Base-by-base conservation (phyloP, 2,113 vertebrate genomes). In the Salminus brasiliensis region DNA sequence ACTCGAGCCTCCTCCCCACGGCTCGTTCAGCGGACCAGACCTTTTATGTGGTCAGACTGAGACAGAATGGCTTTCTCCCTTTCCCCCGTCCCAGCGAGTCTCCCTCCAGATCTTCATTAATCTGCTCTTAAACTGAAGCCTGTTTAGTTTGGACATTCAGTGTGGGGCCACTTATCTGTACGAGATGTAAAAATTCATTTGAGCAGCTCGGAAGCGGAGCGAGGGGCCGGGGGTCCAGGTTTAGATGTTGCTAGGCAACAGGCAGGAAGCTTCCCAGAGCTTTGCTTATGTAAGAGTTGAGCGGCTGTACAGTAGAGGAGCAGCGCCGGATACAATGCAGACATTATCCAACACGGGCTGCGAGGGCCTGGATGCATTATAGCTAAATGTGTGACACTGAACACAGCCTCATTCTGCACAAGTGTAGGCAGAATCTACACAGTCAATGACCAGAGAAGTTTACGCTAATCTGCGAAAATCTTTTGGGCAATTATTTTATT, bases 241-340 rank as follows among this genome's bases (percentile, higher is more conserved):
- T 73, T 73, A 55, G 23, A 1, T 43, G 45, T 83, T 83, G 80
- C 80, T 74, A 83, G 71, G 81, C 63, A 72, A 81, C 83, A 47
- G 78, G 53, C 53, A 69, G 68, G 73, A 53, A 76, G 63, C 63
- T 77, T 43, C 39, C 43, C 62, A 62, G 60, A 76, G 74, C 43
- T 39, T 32, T 80, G 67, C 67, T 72, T 76, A 80, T 72, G 45
- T 81, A 76, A 76, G 74, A 47, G 36, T 60, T 4, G 41, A 49
- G 52, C 16, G n/a, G 41, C 53, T 70, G 79, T 81, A 75, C 39
- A 49, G 41, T 27, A 62, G 32, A 71, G 55, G 65, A 74, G 30
- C 13, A 53, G 11, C 43, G 36, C 12, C 29, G 41, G 66, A 69
- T 36, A 68, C 13, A 59, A 68, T 34, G 34, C 29, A 60, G 43